Evolutionary conservation across 2,888 invertebrate species (phyloP).

Genomic region (Lasius platythorax): DNA sequence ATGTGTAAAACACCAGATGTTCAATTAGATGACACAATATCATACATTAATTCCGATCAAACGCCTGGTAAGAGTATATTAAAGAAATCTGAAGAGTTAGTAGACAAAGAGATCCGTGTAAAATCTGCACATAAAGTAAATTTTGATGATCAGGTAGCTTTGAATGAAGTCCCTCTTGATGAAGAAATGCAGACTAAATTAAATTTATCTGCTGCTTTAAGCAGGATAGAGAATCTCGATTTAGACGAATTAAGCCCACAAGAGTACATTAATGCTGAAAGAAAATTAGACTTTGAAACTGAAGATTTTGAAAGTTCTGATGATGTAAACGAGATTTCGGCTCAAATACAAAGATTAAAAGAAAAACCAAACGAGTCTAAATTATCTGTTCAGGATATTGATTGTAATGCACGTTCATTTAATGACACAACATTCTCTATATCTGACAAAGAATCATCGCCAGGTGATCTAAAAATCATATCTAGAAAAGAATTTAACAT

Average conservation of each 20-base stretch:
- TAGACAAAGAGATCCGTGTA: conserved; percentile 19
- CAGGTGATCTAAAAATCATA: neutral
- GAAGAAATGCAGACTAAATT: conserved; percentile 63
- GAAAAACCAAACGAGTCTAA: neutral
- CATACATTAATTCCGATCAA: conserved; percentile 80
- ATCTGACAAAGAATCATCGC: neutral
- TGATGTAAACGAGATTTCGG: neutral
- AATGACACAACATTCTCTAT: neutral
- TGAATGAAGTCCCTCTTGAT: conserved; percentile 68
- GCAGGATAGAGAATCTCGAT: conserved; percentile 72
- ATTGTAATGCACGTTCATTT: neutral
- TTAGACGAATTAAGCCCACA: conserved; percentile 47
- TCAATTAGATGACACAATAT: conserved; percentile 76
- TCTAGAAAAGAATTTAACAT: conserved; percentile 19
- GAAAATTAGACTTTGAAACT: conserved; percentile 71
- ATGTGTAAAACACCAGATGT: conserved; percentile 80
- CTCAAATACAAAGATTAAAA: too few species aligned
- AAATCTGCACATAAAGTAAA: conserved; percentile 80
- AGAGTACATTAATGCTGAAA: conserved; percentile 58
- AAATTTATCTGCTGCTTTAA: conserved; percentile 65
- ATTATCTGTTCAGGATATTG: neutral
- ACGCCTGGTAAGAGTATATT: conserved; percentile 82
- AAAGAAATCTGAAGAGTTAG: conserved; percentile 71
- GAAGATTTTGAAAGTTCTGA: conserved; percentile 68
- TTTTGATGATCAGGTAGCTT: conserved; percentile 76